Base-by-base conservation (phyloP, 2,888 invertebrate species). In the Drosophila kambysellisi region DNA sequence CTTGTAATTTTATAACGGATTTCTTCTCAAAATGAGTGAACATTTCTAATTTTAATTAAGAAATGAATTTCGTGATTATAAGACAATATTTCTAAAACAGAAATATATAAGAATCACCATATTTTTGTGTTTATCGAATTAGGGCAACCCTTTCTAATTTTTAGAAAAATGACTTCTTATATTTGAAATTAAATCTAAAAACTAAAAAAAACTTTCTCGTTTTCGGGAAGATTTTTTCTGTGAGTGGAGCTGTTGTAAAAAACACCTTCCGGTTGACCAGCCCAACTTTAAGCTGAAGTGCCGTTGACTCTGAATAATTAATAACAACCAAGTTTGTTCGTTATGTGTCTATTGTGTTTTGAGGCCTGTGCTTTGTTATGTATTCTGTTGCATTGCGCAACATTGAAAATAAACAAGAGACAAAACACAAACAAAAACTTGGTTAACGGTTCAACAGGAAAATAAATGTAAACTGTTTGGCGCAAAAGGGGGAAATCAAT, bases 361-460 rank as follows among this genome's bases (percentile, higher is more conserved):
- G 25, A 25, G 76, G 54, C 56, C 29, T 62, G 65, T 65, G 76
- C 78, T 78, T 71, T 81, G 81, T 85, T 88, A 71, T 76, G 74
- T 71, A 88, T 85, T 87, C 85, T 84, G 88, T 81, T 85, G 85
- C 84, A 85, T 84, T 85, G 82, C 74, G 81, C 88, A 81, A 85
- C 66, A 50, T 33, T 54, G 11, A 61, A 60, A 37, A 37, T 17
- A 57, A 17, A 52, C 33, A 33, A 33, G 4, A 33, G 3, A 30
- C 32, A 51, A 58, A 48, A 54, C 51, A 43, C 59, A 60, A 71
- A 61, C 71, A 71, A 41, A 76, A 65, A 70, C 74, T 56, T 64
- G 69, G 54, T 30, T 79, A 80, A 64, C 85, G 65, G 81, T 64
- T 63, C 46, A 61, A 35, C n/a, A 39, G 50, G 51, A 50, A 52